These are phyloP conservation scores for Bellardia pandia DNA, from an alignment of 2,888 invertebrate genomes.

Conservation along the genomic window DNA sequence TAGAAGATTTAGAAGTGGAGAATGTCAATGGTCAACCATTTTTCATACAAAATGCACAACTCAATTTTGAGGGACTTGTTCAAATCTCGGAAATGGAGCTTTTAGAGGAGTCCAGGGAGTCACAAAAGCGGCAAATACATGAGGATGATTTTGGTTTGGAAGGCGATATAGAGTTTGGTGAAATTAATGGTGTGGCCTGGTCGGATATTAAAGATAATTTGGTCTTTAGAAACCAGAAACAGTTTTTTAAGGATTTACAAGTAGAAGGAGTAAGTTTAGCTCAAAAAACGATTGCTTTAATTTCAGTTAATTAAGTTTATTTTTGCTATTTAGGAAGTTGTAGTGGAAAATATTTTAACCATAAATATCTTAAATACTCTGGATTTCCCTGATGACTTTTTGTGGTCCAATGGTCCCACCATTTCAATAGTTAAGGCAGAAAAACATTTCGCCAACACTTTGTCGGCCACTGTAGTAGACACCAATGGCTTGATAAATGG, in stretches of 20 bases:
- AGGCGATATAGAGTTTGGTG: constrained; percentile 79
- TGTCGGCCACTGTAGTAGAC: constrained; percentile 82
- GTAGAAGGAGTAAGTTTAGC: constrained; percentile 85
- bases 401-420: constrained; percentile 81
- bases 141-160: constrained; percentile 73
- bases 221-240: constrained; percentile 84
- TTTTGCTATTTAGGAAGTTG: constrained; percentile 82
- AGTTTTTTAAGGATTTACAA: constrained; percentile 82
- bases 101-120: constrained; percentile 55
- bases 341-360: constrained; percentile 79
- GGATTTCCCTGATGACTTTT: constrained; percentile 85
- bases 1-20: constrained; percentile 79
- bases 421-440: constrained; percentile 83
- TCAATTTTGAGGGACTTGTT: constrained; percentile 78
- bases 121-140: constrained; percentile 48
- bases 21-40: constrained; percentile 79
- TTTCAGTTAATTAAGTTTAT: neutral
- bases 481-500: constrained; percentile 84
- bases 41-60: constrained; percentile 77
- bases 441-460: constrained; percentile 84
- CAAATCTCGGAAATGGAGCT: constrained; percentile 76
- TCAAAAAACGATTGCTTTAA: neutral
- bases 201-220: constrained; percentile 83
- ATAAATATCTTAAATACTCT: constrained; percentile 84
- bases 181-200: constrained; percentile 85